phyloP scores from a whole-genome alignment of 2,113 vertebrate genomes.

The Paraplagusia blochii region DNA sequence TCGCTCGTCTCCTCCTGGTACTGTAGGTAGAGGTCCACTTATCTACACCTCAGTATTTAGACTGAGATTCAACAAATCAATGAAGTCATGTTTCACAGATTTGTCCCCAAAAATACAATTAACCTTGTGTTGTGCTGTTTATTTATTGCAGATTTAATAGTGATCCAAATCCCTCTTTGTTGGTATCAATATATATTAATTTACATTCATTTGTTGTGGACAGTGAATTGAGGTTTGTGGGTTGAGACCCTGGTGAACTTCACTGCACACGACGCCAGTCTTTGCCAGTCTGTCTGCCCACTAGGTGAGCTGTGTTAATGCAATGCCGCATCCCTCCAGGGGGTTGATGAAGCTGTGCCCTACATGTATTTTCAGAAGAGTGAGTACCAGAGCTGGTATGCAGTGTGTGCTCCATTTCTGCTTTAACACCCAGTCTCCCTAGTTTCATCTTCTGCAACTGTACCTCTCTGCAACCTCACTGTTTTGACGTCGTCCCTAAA shows the following conservation, averaged over 20 bases:
- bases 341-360: constrained; percentile 62
- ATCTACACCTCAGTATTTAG: no score
- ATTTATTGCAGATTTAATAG: no score
- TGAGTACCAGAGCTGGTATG: constrained; percentile 45
- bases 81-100: no score
- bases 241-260: constrained; percentile 54
- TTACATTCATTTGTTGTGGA: constrained; percentile 20
- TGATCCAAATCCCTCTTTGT: no score
- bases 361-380: constrained; percentile 64
- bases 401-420: constrained; percentile 47
- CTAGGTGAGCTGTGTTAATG: constrained; percentile 63
- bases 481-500: constrained; percentile 75
- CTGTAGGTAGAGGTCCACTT: no score
- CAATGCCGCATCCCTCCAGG: constrained; percentile 59
- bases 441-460: constrained; percentile 57
- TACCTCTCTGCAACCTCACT: constrained; percentile 49
- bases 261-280: constrained; percentile 42
- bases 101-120: no score
- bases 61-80: no score
- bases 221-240: constrained; percentile 27
- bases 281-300: constrained; percentile 40
- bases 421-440: constrained; percentile 37
- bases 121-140: no score
- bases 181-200: no score
- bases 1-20: no score